These are phyloP conservation scores for Abrostola tripartita DNA, from an alignment of 2,888 invertebrate species.

Conservation along the genomic window DNA sequence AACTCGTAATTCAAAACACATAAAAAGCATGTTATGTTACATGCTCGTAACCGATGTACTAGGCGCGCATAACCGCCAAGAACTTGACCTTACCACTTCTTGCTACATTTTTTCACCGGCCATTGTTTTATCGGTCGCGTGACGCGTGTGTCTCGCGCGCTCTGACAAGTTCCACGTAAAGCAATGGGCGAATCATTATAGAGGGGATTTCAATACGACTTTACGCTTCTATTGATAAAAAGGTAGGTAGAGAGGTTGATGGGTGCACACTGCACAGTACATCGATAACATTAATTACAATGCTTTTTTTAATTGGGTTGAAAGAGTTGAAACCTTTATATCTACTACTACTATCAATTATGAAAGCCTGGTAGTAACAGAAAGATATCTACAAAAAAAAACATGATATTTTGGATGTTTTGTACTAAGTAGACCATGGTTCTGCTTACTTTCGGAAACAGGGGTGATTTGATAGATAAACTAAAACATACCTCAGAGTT, in stretches of 20 bases:
- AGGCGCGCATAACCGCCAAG: constrained; percentile 1
- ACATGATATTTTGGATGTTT: too few species aligned
- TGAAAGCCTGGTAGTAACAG: too few species aligned
- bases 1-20: not conserved
- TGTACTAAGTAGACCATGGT: too few species aligned
- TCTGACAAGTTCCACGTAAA: not conserved
- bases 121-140: constrained; percentile 47
- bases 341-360: too few species aligned
- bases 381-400: too few species aligned
- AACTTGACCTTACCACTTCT: constrained; percentile 44
- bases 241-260: not conserved
- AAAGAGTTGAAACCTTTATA: too few species aligned
- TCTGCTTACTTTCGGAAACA: too few species aligned
- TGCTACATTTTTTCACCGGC: constrained; percentile 43
- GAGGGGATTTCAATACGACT: not conserved
- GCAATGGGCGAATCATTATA: not conserved
- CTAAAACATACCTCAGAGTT: too few species aligned
- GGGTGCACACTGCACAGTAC: not conserved
- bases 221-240: not conserved
- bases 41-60: not conserved
- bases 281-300: too few species aligned
- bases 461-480: too few species aligned
- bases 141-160: constrained; percentile 39
- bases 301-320: too few species aligned
- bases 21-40: constrained; percentile 5